These are phyloP conservation scores for Hydractinia symbiolongicarpus DNA, from an alignment of 30 jellyfish, hydroid and myxozoan genomes.

Conservation along the genomic window DNA sequence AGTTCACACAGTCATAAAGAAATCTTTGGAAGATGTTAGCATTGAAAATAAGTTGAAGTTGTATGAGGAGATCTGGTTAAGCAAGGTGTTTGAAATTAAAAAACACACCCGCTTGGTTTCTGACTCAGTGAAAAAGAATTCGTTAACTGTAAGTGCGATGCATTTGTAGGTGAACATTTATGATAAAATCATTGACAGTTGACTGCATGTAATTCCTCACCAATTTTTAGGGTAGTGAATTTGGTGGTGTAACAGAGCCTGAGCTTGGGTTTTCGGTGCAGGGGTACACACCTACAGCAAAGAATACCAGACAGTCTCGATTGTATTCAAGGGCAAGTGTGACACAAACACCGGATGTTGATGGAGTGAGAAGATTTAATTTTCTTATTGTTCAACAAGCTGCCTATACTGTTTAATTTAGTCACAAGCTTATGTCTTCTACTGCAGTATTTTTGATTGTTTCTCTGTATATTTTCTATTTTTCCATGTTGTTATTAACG, in stretches of 20 bases:
- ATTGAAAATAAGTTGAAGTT: conserved; percentile 70
- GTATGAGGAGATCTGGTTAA: conserved; percentile 82
- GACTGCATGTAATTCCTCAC: no score
- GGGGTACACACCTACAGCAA: neutral
- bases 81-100: conserved; percentile 62
- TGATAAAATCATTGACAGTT: no score
- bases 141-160: no score
- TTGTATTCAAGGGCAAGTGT: neutral
- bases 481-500: neutral
- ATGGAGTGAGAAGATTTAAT: no score
- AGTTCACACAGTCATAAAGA: conserved; percentile 61
- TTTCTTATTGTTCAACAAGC: neutral
- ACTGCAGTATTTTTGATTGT: no score
- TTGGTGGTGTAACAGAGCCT: conserved; percentile 2
- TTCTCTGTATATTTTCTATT: no score
- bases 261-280: neutral
- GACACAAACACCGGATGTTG: neutral
- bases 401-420: neutral
- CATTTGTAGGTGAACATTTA: no score
- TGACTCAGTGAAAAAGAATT: neutral
- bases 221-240: conserved; percentile 7
- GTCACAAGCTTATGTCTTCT: neutral
- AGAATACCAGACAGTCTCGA: neutral
- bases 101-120: conserved; percentile 51
- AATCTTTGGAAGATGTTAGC: conserved; percentile 72